Conservation (phyloP, 2,888 invertebrate species). For the Heliconius ismenius region DNA sequence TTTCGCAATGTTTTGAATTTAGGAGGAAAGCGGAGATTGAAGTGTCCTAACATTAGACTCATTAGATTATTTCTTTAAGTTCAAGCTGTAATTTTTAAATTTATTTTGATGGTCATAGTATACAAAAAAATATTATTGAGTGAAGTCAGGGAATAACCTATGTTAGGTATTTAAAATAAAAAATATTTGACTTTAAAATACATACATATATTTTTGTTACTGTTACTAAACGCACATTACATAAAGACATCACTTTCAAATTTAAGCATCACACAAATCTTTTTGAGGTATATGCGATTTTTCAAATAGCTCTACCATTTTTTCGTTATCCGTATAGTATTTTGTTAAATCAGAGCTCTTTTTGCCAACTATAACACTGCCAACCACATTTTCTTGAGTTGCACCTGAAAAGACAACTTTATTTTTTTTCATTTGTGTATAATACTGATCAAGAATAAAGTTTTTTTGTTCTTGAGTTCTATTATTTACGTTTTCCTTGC, state of each 20-base stretch:
- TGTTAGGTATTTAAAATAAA: background rate
- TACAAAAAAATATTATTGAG: background rate
- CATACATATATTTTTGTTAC: background rate
- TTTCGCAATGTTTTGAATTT: no score
- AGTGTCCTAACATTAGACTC: no score
- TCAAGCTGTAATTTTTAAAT: no score
- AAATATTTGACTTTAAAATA: background rate
- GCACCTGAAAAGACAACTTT: constrained; percentile 57
- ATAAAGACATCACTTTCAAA: background rate
- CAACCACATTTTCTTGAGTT: constrained; percentile 56
- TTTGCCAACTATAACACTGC: constrained; percentile 53
- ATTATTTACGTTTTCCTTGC: constrained; percentile 48
- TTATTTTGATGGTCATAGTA: no score
- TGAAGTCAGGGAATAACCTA: background rate
- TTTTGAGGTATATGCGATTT: constrained; percentile 70
- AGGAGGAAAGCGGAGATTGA: no score
- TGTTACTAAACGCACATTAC: background rate
- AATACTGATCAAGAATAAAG: constrained; percentile 52
- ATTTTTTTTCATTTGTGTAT: constrained; percentile 55
- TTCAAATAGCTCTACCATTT: constrained; percentile 67
- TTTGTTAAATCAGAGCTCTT: constrained; percentile 59
- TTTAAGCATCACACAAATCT: constrained; percentile 53
- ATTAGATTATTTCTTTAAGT: no score
- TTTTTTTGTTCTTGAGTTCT: constrained; percentile 43
- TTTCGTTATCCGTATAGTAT: constrained; percentile 65